Conservation (phyloP, 2,797 vertebrate genomes). For the Tokudaia tokunoshimensis region DNA sequence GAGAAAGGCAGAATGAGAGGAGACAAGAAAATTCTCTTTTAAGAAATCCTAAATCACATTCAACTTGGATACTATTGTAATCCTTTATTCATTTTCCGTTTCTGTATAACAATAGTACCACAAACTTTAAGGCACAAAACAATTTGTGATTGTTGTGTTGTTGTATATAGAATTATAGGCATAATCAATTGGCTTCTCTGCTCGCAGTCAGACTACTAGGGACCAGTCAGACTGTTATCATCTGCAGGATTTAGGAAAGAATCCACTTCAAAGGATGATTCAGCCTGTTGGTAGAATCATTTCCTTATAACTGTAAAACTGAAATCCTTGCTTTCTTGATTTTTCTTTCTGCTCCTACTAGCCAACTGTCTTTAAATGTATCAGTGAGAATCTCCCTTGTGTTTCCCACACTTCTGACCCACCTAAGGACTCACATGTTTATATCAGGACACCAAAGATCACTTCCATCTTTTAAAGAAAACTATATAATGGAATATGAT, state of each 20-base stretch:
- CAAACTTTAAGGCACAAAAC: not conserved
- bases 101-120: not conserved
- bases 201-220: not conserved
- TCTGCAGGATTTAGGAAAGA: not conserved
- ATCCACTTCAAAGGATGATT: not conserved
- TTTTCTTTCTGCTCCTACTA: not conserved
- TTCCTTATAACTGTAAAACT: not conserved
- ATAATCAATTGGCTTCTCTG: not conserved
- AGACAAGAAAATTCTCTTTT: not conserved
- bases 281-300: not conserved
- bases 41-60: slow-evolving; percentile 2
- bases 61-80: slow-evolving; percentile 42
- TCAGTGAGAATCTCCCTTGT: not conserved
- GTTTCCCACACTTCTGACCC: not conserved
- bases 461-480: slow-evolving; percentile 18
- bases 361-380: not conserved
- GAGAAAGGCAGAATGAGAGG: not conserved
- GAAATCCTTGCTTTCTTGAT: not conserved
- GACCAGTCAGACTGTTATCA: not conserved
- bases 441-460: not conserved
- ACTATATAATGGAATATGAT: not conserved
- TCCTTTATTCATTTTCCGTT: slow-evolving; percentile 43
- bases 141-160: not conserved
- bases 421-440: not conserved
- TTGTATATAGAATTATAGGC: slow-evolving; percentile 7